Percentiles rank a stretch among this genome's conserved stretches.
These are phyloP conservation scores for Aldrovandia affinis DNA, from an alignment of 2,797 vertebrate genomes.

Conservation along the genomic window DNA sequence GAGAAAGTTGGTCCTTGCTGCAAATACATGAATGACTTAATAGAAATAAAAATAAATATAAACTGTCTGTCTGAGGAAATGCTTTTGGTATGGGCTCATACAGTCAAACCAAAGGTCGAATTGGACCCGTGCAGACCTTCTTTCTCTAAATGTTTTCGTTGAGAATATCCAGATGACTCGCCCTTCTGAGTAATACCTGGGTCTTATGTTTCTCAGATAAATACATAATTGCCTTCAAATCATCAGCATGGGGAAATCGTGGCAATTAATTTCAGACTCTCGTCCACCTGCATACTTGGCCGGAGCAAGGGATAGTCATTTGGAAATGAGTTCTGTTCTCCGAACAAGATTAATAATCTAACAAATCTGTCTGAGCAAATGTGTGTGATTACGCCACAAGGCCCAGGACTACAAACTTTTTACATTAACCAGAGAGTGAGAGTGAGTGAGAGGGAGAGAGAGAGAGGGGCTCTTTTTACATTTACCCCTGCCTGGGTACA, in stretches of 20 bases:
- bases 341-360: conserved; percentile 22
- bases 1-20: too few species aligned
- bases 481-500: background rate
- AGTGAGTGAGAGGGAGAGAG: too few species aligned
- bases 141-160: background rate
- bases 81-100: too few species aligned
- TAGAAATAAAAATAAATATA: too few species aligned
- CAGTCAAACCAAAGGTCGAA: too few species aligned
- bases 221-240: conserved; percentile 20
- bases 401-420: background rate
- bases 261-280: background rate
- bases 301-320: background rate
- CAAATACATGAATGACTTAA: too few species aligned
- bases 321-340: background rate
- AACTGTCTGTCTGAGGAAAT: conserved; percentile 35
- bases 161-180: background rate
- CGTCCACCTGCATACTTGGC: background rate
- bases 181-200: background rate
- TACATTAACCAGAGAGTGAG: background rate
- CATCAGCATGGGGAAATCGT: conserved; percentile 8
- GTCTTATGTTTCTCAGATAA: conserved; percentile 5
- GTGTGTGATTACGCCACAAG: background rate
- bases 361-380: background rate
- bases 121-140: too few species aligned
- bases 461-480: background rate